A percentile compares a stretch with the other conserved stretches of the same genome.
Evolutionary conservation across 2,888 invertebrate species (phyloP).

Genomic region (Sepiola atlantica): DNA sequence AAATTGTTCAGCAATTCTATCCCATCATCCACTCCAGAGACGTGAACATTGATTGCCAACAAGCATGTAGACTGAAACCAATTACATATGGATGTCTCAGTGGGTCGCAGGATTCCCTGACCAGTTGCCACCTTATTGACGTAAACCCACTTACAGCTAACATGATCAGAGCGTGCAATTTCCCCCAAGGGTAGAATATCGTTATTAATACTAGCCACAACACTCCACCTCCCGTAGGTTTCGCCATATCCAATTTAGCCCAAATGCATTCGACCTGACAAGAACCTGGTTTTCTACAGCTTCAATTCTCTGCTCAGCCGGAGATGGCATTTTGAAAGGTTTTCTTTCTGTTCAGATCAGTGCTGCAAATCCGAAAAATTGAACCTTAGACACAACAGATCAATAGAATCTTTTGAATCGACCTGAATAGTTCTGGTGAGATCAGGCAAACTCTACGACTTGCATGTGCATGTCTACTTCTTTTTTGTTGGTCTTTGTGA

Average conservation of each 20-base stretch:
- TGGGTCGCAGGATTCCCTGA: not conserved
- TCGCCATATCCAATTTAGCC: conserved; percentile 16
- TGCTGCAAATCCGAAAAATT: not conserved
- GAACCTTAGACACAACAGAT: not conserved
- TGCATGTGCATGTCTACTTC: too few relatives aligned
- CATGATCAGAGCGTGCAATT: not conserved
- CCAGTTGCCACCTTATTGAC: conserved; percentile 13
- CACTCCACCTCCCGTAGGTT: not conserved
- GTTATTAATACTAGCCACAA: conserved; percentile 4
- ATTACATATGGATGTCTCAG: not conserved
- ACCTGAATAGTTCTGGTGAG: too few relatives aligned
- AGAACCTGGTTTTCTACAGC: not conserved
- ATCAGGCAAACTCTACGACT: too few relatives aligned
- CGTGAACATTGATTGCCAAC: not conserved
- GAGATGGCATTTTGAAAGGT: not conserved
- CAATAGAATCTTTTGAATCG: not conserved
- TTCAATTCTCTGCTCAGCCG: conserved; percentile 19
- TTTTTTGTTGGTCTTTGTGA: too few relatives aligned
- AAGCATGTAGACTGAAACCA: not conserved
- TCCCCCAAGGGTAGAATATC: not conserved
- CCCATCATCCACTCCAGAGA: not conserved
- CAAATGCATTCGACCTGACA: not conserved
- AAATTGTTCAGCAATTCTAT: conserved; percentile 7
- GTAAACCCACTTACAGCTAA: conserved; percentile 32
- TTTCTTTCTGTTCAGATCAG: not conserved